Percentiles rank a stretch among this genome's conserved stretches.
Evolutionary conservation across 2,113 vertebrate species (phyloP).

Genomic region (Macroglossus sobrinus): DNA sequence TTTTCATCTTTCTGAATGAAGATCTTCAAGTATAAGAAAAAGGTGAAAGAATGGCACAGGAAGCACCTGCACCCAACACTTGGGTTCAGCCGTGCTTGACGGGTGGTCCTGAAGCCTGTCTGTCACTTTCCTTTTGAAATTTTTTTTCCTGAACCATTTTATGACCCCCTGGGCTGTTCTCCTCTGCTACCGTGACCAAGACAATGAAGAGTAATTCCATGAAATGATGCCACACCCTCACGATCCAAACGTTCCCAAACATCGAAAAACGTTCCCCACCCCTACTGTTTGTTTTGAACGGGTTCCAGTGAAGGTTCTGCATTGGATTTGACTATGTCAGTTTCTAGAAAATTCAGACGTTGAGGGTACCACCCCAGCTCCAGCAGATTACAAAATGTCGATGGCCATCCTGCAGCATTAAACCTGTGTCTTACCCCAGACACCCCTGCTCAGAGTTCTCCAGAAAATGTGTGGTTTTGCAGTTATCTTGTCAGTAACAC

Average conservation of each 20-base stretch:
- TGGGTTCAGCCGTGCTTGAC: not conserved
- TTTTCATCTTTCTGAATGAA: not conserved
- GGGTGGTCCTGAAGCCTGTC: not conserved
- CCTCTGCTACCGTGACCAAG: not conserved
- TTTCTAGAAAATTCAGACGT: not conserved
- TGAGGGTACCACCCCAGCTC: not conserved
- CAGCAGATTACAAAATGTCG: not conserved
- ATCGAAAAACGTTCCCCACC: not conserved
- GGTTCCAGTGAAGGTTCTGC: not conserved
- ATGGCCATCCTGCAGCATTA: not conserved
- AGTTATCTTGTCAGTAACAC: not conserved
- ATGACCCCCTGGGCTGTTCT: not conserved
- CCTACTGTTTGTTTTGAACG: not conserved
- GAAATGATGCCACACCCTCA: not conserved
- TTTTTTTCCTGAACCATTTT: not conserved
- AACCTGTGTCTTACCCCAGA: not conserved
- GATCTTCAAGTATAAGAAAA: not conserved
- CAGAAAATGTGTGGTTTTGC: not conserved
- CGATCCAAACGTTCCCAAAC: not conserved
- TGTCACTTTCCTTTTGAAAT: not conserved
- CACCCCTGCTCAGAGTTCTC: not conserved
- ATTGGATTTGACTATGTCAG: not conserved
- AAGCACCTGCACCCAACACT: not conserved
- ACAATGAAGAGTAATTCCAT: not conserved
- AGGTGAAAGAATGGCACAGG: not conserved